A percentile compares a stretch with the other conserved stretches of the same genome.
Conservation (phyloP, 1,140 invertebrate species). For the Listronotus bonariensis region DNA sequence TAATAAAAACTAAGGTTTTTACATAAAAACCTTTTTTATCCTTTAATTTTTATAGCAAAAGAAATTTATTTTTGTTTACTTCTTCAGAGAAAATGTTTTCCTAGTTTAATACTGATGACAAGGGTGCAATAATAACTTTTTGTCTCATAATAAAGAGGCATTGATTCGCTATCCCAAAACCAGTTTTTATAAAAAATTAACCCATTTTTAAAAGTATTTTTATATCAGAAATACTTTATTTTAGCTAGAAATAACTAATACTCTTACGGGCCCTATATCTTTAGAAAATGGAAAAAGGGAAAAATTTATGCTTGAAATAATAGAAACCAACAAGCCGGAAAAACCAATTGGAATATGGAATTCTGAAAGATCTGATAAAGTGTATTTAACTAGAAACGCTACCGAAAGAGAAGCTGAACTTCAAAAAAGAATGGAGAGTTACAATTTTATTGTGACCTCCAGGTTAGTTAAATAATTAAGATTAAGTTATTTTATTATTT, state of each 20-base stretch:
- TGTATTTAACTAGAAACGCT: conserved; percentile 38
- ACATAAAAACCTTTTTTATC: too few species aligned
- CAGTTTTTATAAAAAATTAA: too few species aligned
- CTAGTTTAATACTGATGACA: too few species aligned
- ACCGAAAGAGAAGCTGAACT: conserved; percentile 39
- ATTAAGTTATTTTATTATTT: not conserved
- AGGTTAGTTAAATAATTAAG: conserved; percentile 31
- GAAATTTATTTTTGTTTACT: too few species aligned
- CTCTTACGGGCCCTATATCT: conserved; percentile 32
- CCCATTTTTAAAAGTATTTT: too few species aligned
- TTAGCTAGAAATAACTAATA: conserved; percentile 23
- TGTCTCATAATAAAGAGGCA: too few species aligned
- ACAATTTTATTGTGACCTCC: conserved; percentile 52
- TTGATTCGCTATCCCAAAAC: too few species aligned
- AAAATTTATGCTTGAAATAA: conserved; percentile 42
- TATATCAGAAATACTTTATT: too few species aligned
- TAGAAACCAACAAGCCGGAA: conserved; percentile 35
- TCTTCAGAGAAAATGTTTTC: too few species aligned
- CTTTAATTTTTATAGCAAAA: too few species aligned
- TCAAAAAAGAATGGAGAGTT: conserved; percentile 38
- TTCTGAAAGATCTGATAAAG: conserved; percentile 32
- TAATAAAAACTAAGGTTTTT: too few species aligned
- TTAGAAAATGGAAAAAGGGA: conserved; percentile 38
- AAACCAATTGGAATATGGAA: conserved; percentile 41
- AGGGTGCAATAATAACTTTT: too few species aligned